Evolutionary conservation across 2,113 vertebrate genomes (phyloP).

Genomic region (Polyodon spathula): DNA sequence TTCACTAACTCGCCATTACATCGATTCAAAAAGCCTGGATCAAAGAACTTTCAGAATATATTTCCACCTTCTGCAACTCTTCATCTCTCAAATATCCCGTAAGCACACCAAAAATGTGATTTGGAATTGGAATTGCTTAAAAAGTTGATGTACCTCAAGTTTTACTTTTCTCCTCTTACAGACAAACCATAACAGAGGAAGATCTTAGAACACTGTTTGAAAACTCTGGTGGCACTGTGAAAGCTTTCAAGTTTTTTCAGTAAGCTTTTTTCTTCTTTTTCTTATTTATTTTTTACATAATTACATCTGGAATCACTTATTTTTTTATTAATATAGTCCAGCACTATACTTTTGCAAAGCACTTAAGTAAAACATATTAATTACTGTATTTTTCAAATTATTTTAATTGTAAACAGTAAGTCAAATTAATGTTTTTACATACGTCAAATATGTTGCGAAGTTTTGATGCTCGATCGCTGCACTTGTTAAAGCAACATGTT

Average conservation of each 20-base stretch:
- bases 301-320: not conserved
- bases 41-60: constrained; percentile 97
- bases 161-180: constrained; percentile 38
- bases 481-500: too few species aligned
- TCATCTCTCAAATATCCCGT: constrained; percentile 95
- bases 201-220: constrained; percentile 86
- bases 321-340: not conserved
- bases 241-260: constrained; percentile 98
- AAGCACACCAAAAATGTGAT: constrained; percentile 43
- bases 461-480: too few species aligned
- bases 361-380: too few species aligned
- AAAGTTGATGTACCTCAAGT: constrained; percentile 2
- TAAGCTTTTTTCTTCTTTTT: constrained; percentile 53
- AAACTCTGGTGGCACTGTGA: constrained; percentile 90
- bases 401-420: too few species aligned
- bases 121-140: not conserved
- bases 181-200: constrained; percentile 86
- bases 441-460: too few species aligned
- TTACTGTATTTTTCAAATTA: too few species aligned
- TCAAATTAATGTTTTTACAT: too few species aligned
- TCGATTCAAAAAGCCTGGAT: constrained; percentile 93
- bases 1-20: constrained; percentile 92
- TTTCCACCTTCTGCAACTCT: constrained; percentile 93
- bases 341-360: too few species aligned
- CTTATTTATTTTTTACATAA: not conserved